A percentile compares a stretch with the other conserved stretches of the same genome.
These are phyloP conservation scores for Drosophila peninsularis DNA, from an alignment of 2,888 invertebrate genomes.

Conservation along the genomic window DNA sequence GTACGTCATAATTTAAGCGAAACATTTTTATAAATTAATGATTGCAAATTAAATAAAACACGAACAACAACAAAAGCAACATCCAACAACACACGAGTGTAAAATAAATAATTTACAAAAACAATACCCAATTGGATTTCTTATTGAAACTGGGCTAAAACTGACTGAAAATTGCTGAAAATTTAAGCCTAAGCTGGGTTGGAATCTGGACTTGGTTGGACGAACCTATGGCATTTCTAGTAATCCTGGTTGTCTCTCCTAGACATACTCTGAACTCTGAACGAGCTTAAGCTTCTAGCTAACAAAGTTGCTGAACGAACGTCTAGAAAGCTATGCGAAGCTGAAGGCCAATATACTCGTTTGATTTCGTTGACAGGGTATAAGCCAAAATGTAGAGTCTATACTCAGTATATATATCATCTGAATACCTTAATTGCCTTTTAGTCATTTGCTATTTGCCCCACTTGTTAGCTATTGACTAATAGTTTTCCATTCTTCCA, in stretches of 20 bases:
- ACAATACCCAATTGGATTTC: background rate
- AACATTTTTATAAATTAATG: conserved; percentile 33
- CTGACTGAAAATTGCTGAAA: background rate
- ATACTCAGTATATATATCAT: background rate
- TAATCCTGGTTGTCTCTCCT: too few species aligned
- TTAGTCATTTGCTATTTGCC: background rate
- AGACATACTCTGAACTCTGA: too few species aligned
- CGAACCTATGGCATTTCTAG: too few species aligned
- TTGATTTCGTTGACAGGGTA: too few species aligned
- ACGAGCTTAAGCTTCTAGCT: too few species aligned
- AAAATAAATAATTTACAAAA: conserved; percentile 46
- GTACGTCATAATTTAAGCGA: conserved; percentile 67
- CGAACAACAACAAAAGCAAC: conserved; percentile 11
- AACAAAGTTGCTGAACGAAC: too few species aligned
- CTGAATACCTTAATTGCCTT: background rate
- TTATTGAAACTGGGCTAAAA: background rate
- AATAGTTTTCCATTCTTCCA: background rate
- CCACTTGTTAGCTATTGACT: background rate
- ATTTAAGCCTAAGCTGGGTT: background rate
- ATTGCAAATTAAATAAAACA: conserved; percentile 19
- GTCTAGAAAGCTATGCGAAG: too few species aligned
- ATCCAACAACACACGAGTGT: conserved; percentile 16
- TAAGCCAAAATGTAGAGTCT: background rate
- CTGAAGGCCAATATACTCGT: too few species aligned
- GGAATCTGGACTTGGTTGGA: background rate